phyloP scores from a whole-genome alignment of 2,888 invertebrate species.

The Sesamia inferens region DNA sequence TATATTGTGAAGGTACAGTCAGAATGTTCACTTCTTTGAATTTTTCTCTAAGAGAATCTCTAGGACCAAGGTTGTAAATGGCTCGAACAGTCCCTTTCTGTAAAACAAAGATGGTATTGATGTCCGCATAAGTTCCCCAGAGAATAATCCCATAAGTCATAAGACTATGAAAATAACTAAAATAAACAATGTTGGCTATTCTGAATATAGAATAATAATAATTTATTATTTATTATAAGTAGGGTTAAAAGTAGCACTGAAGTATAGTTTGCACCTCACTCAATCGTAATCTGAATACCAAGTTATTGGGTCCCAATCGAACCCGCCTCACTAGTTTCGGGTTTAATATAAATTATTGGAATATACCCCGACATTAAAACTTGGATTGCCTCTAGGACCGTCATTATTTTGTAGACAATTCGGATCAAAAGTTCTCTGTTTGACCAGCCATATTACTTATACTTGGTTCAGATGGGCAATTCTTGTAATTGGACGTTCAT shows the following conservation, averaged over 20 bases:
- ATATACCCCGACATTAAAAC: conserved; percentile 49
- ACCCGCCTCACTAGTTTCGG: conserved; percentile 44
- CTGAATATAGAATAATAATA: too few species aligned
- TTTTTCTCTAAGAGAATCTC: too few species aligned
- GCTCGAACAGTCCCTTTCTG: too few species aligned
- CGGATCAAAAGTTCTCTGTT: conserved; percentile 46
- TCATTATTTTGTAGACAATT: conserved; percentile 37
- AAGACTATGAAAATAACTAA: too few species aligned
- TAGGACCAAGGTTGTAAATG: too few species aligned
- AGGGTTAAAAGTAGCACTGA: conserved; percentile 36
- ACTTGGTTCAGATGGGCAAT: conserved; percentile 13
- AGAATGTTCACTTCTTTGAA: too few species aligned
- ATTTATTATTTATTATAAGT: conserved; percentile 31
- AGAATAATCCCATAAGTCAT: too few species aligned
- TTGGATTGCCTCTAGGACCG: conserved; percentile 30
- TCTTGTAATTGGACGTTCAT: too few species aligned
- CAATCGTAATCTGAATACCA: conserved; percentile 43
- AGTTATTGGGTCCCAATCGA: conserved; percentile 51
- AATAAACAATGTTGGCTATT: too few species aligned
- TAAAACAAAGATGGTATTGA: too few species aligned
- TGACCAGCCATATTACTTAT: background rate
- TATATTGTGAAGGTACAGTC: too few species aligned
- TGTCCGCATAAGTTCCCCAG: too few species aligned
- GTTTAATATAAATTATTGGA: conserved; percentile 57
- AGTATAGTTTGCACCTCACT: conserved; percentile 45